phyloP scores from a whole-genome alignment of 37 sponge, comb jelly and placozoan species.

The Chondrilla cf. caribensis region DNA sequence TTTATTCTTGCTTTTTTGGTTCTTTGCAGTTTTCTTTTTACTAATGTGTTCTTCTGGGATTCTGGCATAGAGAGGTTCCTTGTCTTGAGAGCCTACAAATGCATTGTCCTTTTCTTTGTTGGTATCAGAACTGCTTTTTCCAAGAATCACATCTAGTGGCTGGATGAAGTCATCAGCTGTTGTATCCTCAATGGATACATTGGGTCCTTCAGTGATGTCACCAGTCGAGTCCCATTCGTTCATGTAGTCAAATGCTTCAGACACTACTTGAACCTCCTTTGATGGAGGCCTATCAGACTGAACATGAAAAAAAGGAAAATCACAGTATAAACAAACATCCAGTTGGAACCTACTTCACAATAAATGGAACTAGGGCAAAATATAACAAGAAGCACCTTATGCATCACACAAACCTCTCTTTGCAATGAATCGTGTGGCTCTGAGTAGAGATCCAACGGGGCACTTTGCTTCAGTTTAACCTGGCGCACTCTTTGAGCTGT shows the following conservation, averaged over 20 bases:
- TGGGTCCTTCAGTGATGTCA: not conserved
- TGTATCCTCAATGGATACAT: too few species aligned
- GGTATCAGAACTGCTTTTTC: not conserved
- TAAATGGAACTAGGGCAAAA: too few species aligned
- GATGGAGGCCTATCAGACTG: not conserved
- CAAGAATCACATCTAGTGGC: not conserved
- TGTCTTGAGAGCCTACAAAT: not conserved
- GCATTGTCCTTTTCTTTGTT: not conserved
- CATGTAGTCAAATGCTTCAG: not conserved
- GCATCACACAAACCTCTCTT: too few species aligned
- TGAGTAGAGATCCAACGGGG: not conserved
- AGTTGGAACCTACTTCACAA: too few species aligned
- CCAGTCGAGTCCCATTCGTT: not conserved
- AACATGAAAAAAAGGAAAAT: too few species aligned
- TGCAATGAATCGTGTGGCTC: not conserved
- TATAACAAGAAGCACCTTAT: too few species aligned
- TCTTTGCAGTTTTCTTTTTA: constrained; percentile 14
- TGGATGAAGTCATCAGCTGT: too few species aligned
- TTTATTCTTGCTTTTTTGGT: constrained; percentile 12
- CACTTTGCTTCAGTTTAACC: constrained; percentile 26
- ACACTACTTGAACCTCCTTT: not conserved
- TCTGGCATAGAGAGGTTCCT: constrained; percentile 28
- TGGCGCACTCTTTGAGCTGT: constrained; percentile 28
- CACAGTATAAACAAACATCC: too few species aligned
- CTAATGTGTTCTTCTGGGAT: constrained; percentile 27